Conservation (phyloP, 2,797 vertebrate genomes). For the Acrossocheilus fasciatus region DNA sequence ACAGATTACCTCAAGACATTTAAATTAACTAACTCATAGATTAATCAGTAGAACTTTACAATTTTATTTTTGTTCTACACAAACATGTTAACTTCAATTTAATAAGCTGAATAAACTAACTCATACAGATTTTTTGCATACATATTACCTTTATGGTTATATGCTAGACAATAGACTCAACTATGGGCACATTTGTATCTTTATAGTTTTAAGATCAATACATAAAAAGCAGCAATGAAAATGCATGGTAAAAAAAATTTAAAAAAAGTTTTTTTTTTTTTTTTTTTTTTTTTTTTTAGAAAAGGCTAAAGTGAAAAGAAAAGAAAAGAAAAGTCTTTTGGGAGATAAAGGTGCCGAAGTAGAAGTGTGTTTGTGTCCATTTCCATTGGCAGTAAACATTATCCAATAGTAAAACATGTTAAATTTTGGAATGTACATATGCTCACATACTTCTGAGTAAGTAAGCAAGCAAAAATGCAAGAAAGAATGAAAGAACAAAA, state of each 20-base stretch:
- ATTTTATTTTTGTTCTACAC: not conserved
- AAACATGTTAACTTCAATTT: not conserved
- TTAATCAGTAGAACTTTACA: not conserved
- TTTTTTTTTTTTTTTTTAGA: accelerated
- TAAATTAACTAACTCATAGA: not conserved
- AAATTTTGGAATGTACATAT: not conserved
- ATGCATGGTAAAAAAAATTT: not conserved
- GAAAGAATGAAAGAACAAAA: constrained; percentile 53
- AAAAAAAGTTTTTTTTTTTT: no score
- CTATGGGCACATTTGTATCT: not conserved
- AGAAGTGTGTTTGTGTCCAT: not conserved
- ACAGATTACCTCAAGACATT: not conserved
- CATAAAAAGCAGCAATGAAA: not conserved
- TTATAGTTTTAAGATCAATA: not conserved
- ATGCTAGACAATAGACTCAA: no score
- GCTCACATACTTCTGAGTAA: not conserved
- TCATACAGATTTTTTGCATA: not conserved
- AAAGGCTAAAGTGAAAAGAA: no score
- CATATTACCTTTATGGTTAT: not conserved
- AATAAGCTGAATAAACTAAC: not conserved
- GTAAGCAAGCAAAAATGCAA: constrained; percentile 25
- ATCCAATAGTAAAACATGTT: constrained; percentile 22
- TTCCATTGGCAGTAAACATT: not conserved
- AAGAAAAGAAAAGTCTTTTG: not conserved
- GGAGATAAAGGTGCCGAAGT: not conserved